Conservation (phyloP, 2,797 vertebrate species). For the Salarias fasciatus region DNA sequence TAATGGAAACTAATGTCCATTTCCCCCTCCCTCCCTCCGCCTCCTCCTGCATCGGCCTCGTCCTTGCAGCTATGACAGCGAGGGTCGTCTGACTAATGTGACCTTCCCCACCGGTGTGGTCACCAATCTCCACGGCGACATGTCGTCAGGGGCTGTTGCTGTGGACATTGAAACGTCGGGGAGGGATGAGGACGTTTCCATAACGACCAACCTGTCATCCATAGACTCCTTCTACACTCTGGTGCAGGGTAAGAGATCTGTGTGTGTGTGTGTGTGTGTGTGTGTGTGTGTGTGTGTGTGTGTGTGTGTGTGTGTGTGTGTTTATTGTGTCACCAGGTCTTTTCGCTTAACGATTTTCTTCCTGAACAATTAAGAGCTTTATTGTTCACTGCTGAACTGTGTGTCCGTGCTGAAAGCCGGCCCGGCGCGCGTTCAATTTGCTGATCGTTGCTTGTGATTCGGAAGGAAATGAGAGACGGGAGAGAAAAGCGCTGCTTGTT, state of each 20-base stretch:
- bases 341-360: too few species aligned
- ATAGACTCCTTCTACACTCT: constrained; percentile 98
- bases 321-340: too few species aligned
- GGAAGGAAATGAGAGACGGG: too few species aligned
- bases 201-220: constrained; percentile 97
- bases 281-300: too few species aligned
- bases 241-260: constrained; percentile 94
- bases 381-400: too few species aligned
- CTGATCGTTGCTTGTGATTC: too few species aligned
- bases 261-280: too few species aligned
- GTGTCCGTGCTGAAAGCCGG: too few species aligned
- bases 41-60: neutral
- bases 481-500: too few species aligned
- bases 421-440: too few species aligned
- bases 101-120: constrained; percentile 98
- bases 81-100: constrained; percentile 96
- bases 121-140: constrained; percentile 95
- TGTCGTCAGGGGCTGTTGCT: constrained; percentile 94
- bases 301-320: too few species aligned
- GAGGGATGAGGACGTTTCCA: constrained; percentile 96
- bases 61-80: constrained; percentile 91
- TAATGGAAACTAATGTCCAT: constrained; percentile 13
- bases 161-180: constrained; percentile 97
- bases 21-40: neutral
- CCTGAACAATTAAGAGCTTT: too few species aligned